Evolutionary conservation across 2,888 invertebrate species (phyloP).

Genomic region (Xylocampa areola): DNA sequence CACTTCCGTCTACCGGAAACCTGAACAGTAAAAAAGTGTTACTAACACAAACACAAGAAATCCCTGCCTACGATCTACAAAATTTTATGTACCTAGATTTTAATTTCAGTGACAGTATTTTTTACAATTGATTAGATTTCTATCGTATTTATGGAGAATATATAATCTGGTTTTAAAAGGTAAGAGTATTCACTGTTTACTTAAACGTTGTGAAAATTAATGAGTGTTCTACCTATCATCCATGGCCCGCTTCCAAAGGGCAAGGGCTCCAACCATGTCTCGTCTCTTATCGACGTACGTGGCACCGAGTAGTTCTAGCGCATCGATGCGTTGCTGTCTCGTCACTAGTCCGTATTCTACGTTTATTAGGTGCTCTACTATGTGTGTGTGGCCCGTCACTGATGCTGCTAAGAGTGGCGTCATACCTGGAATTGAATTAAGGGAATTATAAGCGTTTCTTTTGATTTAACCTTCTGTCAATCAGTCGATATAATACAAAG

Average conservation of each 20-base stretch:
- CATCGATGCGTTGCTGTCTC: constrained; percentile 95
- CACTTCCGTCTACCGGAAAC: constrained; percentile 90
- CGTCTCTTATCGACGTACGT: constrained; percentile 99
- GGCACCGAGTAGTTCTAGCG: constrained; percentile 97
- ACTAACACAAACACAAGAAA: no score
- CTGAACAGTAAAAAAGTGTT: constrained; percentile 67
- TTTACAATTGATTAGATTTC: no score
- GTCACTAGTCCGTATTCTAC: constrained; percentile 93
- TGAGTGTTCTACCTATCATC: constrained; percentile 91
- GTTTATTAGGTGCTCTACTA: constrained; percentile 97
- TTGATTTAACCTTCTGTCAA: no score
- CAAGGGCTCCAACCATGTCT: constrained; percentile 97
- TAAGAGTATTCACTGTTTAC: no score
- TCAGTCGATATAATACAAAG: no score
- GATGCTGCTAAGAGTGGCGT: constrained; percentile 98
- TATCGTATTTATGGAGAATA: no score
- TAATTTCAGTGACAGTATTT: no score
- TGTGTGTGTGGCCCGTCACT: constrained; percentile 97
- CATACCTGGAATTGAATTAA: constrained; percentile 91
- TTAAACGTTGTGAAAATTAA: no score
- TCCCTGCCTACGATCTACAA: no score
- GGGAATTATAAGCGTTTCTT: no score
- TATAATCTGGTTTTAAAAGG: no score
- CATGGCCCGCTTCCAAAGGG: constrained; percentile 97
- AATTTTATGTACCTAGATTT: no score